Base-by-base conservation (phyloP, 2,888 invertebrate genomes). In the Aleiodes leptofemur region DNA sequence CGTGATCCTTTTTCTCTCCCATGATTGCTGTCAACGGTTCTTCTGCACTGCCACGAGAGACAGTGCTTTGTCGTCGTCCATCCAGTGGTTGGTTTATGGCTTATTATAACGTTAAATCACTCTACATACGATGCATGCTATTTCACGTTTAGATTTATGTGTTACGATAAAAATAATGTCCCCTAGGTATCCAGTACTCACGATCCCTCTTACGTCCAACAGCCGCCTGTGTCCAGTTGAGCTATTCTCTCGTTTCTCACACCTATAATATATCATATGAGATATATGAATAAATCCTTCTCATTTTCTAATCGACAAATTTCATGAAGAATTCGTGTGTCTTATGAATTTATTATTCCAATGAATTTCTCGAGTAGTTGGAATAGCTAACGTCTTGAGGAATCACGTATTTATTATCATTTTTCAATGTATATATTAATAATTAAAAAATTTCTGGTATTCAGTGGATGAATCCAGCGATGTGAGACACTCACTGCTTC, bases 61-160 rank as follows among this genome's bases (percentile, higher is more conserved):
- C 23, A 64, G 23, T 69, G 56, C 31, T 61, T 70, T 31, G 72
- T 76, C 50, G 66, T 76, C 66, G 48, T 14, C 34, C 69, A 55
- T 59, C 69, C 69, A 61, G 61, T 69, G 59, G 55, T 34, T 61
- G 43, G 76, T 79, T 79, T 76, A 79, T 75, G 48, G 55, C 73
- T 75, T 79, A 79, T 79, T 76, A 75, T 77, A 74, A 73, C 71
- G 66, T 34, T 76, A 76, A 77, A 76, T 76, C 77, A 73, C 76
- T 74, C 69, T 53, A 64, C 61, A 72, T 77, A 74, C 69, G 64
- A 70, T 61, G 61, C 76, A 76, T 64, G 74, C 71, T 69, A 73
- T 59, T 72, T 74, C 53, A 57, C 57, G 69, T 23, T 50, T 38
- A 76, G 73, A 76, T 76, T 79, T 79, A 79, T 70, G 61, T 71